Base-by-base conservation (phyloP, 2,888 invertebrate genomes). In the Blastobasis lacticolella region DNA sequence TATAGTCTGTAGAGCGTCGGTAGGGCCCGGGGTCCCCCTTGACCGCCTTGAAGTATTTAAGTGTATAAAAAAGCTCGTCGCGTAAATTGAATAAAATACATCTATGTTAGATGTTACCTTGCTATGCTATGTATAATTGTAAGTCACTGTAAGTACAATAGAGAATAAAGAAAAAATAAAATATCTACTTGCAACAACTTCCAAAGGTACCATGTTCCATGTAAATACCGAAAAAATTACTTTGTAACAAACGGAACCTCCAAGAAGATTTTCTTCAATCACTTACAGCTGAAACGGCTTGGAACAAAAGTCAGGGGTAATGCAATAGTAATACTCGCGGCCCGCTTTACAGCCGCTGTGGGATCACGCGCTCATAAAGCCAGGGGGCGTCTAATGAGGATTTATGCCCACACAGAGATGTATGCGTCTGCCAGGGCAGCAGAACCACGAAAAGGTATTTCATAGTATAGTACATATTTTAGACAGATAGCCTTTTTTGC, bases 281-380 rank as follows among this genome's bases (percentile, higher is more conserved):
- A 71, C 68, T 71, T 64, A 63, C 58, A 52, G 57, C 49, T 54
- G 59, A 52, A 57, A 54, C 53, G 54, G 49, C 50, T 44, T 52
- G 52, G 60, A 67, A 70, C 73, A 74, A 70, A 73, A 81, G 82
- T 72, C 80, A 75, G 81, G 74, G 80, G 81, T 79, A 73, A 74
- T 74, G 81, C 81, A 83, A 73, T 71, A 71, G 80, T 78, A 77
- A 78, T 64, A 65, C 59, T 52, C 51, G 61, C 65, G 71, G 68
- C 63, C 69, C 72, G 78, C 69, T 87, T 88, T 88, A 88, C 79
- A 81, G 73, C 69, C 86, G 81, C 77, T 73, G 65, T 76, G 88
- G 86, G 87, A 83, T 60, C 63, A 59, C 59, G 59, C 60, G 71
- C 77, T 74, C 84, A 78, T 84, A 86, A 76, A 77, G 60, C 68